Conservation (phyloP, 2,113 vertebrate genomes). For the Echinops telfairi region DNA sequence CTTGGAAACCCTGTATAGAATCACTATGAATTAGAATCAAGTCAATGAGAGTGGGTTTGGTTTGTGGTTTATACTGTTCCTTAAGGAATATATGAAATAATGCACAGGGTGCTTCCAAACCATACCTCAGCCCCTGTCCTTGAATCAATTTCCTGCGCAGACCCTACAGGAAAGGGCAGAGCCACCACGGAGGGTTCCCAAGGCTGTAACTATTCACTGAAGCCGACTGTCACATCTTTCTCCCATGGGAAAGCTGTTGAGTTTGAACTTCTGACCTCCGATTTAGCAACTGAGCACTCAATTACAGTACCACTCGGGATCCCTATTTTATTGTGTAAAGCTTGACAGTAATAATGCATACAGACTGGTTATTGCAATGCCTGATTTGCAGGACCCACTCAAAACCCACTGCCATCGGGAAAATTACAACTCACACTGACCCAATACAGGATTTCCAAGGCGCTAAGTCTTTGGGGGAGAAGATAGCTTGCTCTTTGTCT, state of each 20-base stretch:
- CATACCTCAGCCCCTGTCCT: neutral
- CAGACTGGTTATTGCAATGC: neutral
- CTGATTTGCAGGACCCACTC: neutral
- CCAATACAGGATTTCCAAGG: too few species aligned
- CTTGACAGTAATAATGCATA: neutral
- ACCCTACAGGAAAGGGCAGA: neutral
- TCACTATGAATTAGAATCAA: too few species aligned
- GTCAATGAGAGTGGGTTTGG: too few species aligned
- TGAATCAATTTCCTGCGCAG: neutral
- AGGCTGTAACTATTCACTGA: too few species aligned
- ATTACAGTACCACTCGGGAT: neutral
- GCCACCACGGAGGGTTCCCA: too few species aligned
- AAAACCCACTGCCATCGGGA: too few species aligned
- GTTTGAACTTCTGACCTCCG: neutral
- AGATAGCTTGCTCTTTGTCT: too few species aligned
- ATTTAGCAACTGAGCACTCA: neutral
- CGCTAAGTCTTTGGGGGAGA: too few species aligned
- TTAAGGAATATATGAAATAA: slow-evolving; percentile 20
- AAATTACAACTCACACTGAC: too few species aligned
- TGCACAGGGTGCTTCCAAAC: neutral
- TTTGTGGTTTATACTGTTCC: neutral
- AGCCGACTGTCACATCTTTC: too few species aligned
- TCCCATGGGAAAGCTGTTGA: neutral
- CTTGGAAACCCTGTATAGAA: too few species aligned
- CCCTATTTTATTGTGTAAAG: neutral